Base-by-base conservation (phyloP, 1,140 invertebrate genomes). In the Papilio glaucus region DNA sequence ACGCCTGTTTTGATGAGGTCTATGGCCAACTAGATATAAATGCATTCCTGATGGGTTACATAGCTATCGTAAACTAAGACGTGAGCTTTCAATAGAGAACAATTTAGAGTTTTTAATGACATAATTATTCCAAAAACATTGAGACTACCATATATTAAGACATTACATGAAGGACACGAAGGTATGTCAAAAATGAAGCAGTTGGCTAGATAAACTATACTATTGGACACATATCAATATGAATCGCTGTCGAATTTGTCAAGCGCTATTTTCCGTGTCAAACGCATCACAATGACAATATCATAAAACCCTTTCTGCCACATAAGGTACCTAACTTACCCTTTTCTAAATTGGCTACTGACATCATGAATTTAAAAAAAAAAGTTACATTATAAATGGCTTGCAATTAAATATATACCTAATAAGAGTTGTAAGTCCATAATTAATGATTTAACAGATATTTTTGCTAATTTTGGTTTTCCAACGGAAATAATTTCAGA, bases 151-250 rank as follows among this genome's bases (percentile, higher is more conserved):
- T 88, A 92, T 71, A 57, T 92, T 63, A 41, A 77, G 0, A 75
- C 73, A 45, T 49, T 93, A 7, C 89, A 92, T 72, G 85, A 88
- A 62, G 80, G 78, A 24, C 81, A 81, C 71, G 26, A 82, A 5
- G 80, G 82, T 13, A 82, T 84, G 12, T 76, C 78, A n/a, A 42
- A 84, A 78, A 83, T 74, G n/a, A n/a, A n/a, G n/a, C n/a, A n/a
- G n/a, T n/a, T n/a, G n/a, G n/a, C 45, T 53, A 13, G n/a, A 15
- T 6, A n/a, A n/a, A 15, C 15, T 53, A 6, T 53, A 53, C 6
- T 53, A 53, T 5, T 53, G 45, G 45, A 8, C 45, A 0, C 45
- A 53, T n/a, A 53, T 53, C n/a, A n/a, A n/a, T n/a, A n/a, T 53
- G 45, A 53, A 3, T 3, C 29, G 6, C 29, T 33, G 29, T 3